These are phyloP conservation scores for Psittacula echo DNA, from an alignment of 2,797 vertebrate species.

Conservation along the genomic window DNA sequence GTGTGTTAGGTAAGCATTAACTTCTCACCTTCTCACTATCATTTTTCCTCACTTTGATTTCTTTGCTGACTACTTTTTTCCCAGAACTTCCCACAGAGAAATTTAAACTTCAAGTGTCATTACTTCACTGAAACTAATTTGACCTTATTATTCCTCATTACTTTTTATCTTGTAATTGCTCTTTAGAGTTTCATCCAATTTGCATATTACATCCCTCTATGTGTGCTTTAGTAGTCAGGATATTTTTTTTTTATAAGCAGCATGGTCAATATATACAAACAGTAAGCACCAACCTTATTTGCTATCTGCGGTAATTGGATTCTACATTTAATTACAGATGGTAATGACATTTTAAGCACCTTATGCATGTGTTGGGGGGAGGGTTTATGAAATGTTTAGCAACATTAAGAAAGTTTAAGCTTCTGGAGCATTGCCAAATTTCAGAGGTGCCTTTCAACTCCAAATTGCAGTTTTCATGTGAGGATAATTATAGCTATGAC, in stretches of 20 bases:
- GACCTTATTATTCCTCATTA: constrained; percentile 74
- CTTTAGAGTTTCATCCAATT: constrained; percentile 64
- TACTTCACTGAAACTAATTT: constrained; percentile 65
- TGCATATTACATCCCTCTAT: constrained; percentile 39
- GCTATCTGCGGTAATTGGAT: constrained; percentile 74
- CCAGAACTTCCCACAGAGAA: constrained; percentile 12
- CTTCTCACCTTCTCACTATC: constrained; percentile 1
- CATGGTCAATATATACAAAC: constrained; percentile 62
- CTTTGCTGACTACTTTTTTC: not conserved
- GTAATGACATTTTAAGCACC: constrained; percentile 80
- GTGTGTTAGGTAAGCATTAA: not conserved
- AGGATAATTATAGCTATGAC: constrained; percentile 68
- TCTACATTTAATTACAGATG: constrained; percentile 77
- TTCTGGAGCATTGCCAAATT: constrained; percentile 64
- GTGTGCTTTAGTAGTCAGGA: constrained; percentile 36
- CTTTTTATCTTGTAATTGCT: constrained; percentile 70
- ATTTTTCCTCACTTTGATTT: not conserved
- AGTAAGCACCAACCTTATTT: constrained; percentile 64
- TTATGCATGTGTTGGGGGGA: constrained; percentile 70
- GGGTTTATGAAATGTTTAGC: constrained; percentile 58
- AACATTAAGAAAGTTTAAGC: constrained; percentile 72
- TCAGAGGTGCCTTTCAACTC: constrained; percentile 75
- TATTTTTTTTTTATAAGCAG: constrained; percentile 58
- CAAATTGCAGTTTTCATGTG: constrained; percentile 69
- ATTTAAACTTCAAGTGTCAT: constrained; percentile 63